Percentiles rank a stretch among this genome's conserved stretches.
Conservation (phyloP, 1,140 invertebrate species). For the Drosophila obscura region DNA sequence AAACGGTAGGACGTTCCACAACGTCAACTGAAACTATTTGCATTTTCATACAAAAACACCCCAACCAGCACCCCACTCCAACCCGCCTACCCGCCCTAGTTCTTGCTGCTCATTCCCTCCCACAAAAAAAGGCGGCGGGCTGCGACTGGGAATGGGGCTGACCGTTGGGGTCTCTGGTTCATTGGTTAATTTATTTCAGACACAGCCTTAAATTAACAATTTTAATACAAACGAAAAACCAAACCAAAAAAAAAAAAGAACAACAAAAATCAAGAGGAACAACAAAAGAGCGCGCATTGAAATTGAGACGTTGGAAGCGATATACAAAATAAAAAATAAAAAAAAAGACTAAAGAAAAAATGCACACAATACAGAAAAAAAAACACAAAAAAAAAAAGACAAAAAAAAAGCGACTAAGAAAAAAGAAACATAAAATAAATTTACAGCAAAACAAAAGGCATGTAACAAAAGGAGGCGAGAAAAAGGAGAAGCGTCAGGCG, state of each 20-base stretch:
- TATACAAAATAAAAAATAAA: constrained; percentile 39
- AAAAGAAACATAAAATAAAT: constrained; percentile 74
- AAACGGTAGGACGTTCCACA: too few species aligned
- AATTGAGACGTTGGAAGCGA: constrained; percentile 64
- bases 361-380: constrained; percentile 51
- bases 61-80: neutral
- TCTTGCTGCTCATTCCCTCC: too few species aligned
- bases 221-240: constrained; percentile 65
- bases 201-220: constrained; percentile 79
- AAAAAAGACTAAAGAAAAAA: constrained; percentile 8
- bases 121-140: too few species aligned
- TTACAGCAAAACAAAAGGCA: constrained; percentile 71
- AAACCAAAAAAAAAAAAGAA: constrained; percentile 39
- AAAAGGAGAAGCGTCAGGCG: constrained; percentile 11
- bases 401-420: constrained; percentile 45
- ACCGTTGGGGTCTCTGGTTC: constrained; percentile 48
- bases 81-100: too few species aligned
- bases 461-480: constrained; percentile 52
- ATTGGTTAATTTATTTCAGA: constrained; percentile 76
- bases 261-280: constrained; percentile 17
- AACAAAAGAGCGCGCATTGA: constrained; percentile 69
- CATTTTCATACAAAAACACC: constrained; percentile 1
- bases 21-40: neutral
- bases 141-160: too few species aligned
- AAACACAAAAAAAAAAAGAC: constrained; percentile 33